Evolutionary conservation across 2,888 invertebrate species (phyloP).

Genomic region (Acanthococcus lagerstroemiae): DNA sequence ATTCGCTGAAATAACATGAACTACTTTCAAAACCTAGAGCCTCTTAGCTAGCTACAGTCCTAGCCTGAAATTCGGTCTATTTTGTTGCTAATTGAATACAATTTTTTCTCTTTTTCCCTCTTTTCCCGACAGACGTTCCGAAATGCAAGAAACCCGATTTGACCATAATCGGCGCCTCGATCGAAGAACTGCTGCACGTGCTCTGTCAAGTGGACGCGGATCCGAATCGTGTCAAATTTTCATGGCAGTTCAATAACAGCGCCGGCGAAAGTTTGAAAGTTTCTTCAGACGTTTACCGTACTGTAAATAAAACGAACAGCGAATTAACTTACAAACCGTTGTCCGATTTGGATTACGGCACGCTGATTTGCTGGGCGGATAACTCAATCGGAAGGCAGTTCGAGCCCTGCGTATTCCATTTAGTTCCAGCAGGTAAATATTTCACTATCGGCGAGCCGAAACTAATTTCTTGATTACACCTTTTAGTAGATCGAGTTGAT

Average conservation of each 20-base stretch:
- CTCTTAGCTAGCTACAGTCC: not conserved
- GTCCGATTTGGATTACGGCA: slow-evolving; percentile 67
- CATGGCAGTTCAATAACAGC: slow-evolving; percentile 39
- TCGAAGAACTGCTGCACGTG: slow-evolving; percentile 69
- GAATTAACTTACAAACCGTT: slow-evolving; percentile 73
- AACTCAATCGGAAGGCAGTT: slow-evolving; percentile 61
- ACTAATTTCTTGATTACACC: too few species aligned
- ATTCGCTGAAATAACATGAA: too few species aligned
- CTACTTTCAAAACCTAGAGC: not conserved
- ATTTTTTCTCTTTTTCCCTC: not conserved
- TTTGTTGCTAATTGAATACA: not conserved
- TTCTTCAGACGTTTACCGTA: slow-evolving; percentile 42
- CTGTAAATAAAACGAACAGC: slow-evolving; percentile 57
- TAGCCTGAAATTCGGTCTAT: not conserved
- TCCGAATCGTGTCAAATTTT: slow-evolving; percentile 36
- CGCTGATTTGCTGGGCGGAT: slow-evolving; percentile 61
- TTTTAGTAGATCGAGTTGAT: too few species aligned
- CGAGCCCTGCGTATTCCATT: slow-evolving; percentile 63
- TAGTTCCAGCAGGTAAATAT: slow-evolving; percentile 56
- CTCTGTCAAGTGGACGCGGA: slow-evolving; percentile 42
- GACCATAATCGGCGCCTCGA: slow-evolving; percentile 70
- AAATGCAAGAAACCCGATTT: slow-evolving; percentile 45
- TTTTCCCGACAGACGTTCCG: slow-evolving; percentile 39
- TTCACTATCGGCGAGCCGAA: too few species aligned
- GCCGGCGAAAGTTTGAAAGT: slow-evolving; percentile 41